phyloP scores from a whole-genome alignment of 2,888 invertebrate species.

The Netelia melanura region DNA sequence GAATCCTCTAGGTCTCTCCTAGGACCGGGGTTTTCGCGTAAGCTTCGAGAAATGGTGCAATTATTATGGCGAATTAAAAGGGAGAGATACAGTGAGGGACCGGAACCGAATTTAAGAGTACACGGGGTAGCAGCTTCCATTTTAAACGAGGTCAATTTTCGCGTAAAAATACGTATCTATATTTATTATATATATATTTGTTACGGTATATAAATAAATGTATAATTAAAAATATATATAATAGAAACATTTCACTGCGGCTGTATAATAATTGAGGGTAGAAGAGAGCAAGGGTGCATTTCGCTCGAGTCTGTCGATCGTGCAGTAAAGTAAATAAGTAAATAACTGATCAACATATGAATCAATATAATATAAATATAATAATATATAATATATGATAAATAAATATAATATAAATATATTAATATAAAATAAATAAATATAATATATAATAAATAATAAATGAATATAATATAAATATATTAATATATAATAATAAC shows the following conservation, averaged over 20 bases:
- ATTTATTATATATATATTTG: not conserved
- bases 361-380: not conserved
- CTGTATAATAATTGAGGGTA: no score
- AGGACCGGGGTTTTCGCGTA: conserved; percentile 10
- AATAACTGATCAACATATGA: not conserved
- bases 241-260: no score
- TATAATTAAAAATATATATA: no score
- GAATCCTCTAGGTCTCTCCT: conserved; percentile 33
- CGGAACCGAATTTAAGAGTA: not conserved
- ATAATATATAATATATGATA: no score
- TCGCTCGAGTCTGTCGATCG: no score
- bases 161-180: not conserved
- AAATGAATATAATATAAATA: not conserved
- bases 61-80: conserved; percentile 47
- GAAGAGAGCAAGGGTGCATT: no score
- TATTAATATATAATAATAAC: no score
- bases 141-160: not conserved
- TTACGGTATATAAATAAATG: no score
- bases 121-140: not conserved
- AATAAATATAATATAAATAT: no score
- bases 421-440: no score
- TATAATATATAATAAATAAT: no score
- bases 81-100: conserved; percentile 12
- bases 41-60: conserved; percentile 50
- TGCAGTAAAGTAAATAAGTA: not conserved